These are phyloP conservation scores for Aplodontia rufa DNA, from an alignment of 2,113 vertebrate genomes.

Conservation along the genomic window DNA sequence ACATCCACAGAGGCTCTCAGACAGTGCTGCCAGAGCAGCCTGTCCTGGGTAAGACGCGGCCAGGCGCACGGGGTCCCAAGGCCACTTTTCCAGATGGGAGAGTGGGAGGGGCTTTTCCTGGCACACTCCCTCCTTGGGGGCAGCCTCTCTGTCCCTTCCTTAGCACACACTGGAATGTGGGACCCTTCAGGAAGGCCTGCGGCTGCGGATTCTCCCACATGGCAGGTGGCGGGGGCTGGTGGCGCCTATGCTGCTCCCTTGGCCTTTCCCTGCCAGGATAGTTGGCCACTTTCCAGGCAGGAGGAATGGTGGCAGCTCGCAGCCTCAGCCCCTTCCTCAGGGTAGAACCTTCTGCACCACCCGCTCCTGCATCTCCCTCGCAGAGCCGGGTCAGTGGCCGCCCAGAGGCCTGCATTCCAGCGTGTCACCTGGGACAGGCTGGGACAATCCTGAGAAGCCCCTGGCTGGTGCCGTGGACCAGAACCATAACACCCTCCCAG, in stretches of 20 bases:
- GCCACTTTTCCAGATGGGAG: neutral
- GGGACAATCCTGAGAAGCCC: neutral
- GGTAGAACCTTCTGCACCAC: neutral
- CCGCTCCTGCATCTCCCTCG: neutral
- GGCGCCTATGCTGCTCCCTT: neutral
- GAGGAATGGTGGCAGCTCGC: neutral
- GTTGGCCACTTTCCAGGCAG: neutral
- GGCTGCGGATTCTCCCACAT: neutral
- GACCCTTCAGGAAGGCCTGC: neutral
- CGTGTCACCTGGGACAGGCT: neutral
- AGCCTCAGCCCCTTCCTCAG: neutral
- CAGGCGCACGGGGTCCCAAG: accelerated
- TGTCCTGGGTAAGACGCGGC: neutral
- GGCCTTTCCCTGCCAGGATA: neutral
- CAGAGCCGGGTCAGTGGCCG: neutral
- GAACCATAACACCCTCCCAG: neutral
- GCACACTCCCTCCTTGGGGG: neutral
- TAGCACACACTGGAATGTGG: accelerated
- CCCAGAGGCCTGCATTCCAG: neutral
- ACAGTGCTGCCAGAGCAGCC: neutral
- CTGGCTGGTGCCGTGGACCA: neutral
- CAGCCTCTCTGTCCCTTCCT: neutral
- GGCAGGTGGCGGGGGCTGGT: too few species aligned
- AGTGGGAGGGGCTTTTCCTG: neutral
- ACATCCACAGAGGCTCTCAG: neutral